phyloP scores from a whole-genome alignment of 2,888 invertebrate genomes.

The Punctoribates punctum region DNA sequence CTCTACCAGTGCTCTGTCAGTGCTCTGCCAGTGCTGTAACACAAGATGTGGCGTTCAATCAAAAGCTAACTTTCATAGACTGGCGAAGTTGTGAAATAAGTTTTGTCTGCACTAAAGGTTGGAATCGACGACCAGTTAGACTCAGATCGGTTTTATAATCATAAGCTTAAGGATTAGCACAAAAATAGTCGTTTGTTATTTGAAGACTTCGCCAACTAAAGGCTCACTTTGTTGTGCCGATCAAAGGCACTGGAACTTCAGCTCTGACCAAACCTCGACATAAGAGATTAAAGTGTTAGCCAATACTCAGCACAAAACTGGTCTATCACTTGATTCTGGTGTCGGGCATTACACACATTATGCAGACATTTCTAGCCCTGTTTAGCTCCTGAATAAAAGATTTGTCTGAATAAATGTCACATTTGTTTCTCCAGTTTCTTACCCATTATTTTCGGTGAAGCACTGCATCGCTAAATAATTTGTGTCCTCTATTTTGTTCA shows the following conservation, averaged over 20 bases:
- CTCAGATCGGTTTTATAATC: slow-evolving; percentile 33
- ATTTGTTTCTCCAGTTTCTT: slow-evolving; percentile 12
- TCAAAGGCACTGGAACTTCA: slow-evolving; percentile 26
- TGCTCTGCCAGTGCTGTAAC: neutral
- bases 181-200: slow-evolving; percentile 32
- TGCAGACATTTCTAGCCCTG: slow-evolving; percentile 21
- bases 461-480: slow-evolving; percentile 22
- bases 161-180: slow-evolving; percentile 36
- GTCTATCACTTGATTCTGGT: neutral
- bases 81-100: neutral
- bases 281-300: slow-evolving; percentile 35
- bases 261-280: slow-evolving; percentile 35
- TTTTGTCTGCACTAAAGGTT: neutral
- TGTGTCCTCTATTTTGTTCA: slow-evolving; percentile 7
- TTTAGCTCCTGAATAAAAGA: slow-evolving; percentile 34
- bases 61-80: slow-evolving; percentile 4
- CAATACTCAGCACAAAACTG: neutral
- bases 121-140: slow-evolving; percentile 10
- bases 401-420: slow-evolving; percentile 36
- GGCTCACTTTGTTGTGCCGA: slow-evolving; percentile 22
- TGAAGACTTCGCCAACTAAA: slow-evolving; percentile 23
- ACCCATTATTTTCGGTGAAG: neutral
- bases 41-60: slow-evolving; percentile 14
- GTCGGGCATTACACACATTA: slow-evolving; percentile 36
- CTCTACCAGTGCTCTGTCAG: too few relatives aligned